Percentiles rank a stretch among this genome's conserved stretches.
Conservation (phyloP, 2,797 vertebrate genomes). For the Calcarius lapponicus region DNA sequence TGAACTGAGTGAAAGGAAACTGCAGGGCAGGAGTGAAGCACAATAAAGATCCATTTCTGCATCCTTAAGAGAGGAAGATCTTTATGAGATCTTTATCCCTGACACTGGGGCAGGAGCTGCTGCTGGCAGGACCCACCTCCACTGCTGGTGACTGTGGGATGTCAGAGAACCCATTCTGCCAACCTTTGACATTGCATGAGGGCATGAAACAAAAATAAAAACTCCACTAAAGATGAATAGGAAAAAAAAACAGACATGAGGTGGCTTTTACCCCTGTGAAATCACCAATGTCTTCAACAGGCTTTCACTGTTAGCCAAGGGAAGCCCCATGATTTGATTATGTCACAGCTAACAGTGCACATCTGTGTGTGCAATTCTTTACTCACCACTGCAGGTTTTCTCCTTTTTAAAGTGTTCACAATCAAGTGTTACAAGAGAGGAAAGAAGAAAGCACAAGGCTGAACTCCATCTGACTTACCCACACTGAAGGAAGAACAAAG, state of each 20-base stretch:
- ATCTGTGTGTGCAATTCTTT: not conserved
- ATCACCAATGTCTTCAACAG: not conserved
- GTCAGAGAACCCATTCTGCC: not conserved
- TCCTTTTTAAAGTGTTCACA: not conserved
- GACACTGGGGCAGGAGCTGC: not conserved
- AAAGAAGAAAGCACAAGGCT: not conserved
- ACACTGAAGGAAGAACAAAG: slow-evolving; percentile 97
- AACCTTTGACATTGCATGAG: not conserved
- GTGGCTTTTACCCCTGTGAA: not conserved
- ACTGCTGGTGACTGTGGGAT: not conserved
- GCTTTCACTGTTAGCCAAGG: not conserved
- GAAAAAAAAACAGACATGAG: not conserved
- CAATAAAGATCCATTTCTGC: not conserved
- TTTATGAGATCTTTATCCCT: not conserved
- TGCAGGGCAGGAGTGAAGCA: not conserved
- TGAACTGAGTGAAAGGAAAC: not conserved
- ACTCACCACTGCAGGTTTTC: not conserved
- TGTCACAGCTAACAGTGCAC: not conserved
- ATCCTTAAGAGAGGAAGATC: not conserved
- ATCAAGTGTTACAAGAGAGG: not conserved
- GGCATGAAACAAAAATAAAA: not conserved
- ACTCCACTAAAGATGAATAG: not conserved
- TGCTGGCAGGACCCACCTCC: not conserved
- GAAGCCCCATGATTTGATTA: not conserved
- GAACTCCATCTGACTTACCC: slow-evolving; percentile 78